These are phyloP conservation scores for Lanius ludovicianus DNA, from an alignment of 2,113 vertebrate species.

Conservation along the genomic window DNA sequence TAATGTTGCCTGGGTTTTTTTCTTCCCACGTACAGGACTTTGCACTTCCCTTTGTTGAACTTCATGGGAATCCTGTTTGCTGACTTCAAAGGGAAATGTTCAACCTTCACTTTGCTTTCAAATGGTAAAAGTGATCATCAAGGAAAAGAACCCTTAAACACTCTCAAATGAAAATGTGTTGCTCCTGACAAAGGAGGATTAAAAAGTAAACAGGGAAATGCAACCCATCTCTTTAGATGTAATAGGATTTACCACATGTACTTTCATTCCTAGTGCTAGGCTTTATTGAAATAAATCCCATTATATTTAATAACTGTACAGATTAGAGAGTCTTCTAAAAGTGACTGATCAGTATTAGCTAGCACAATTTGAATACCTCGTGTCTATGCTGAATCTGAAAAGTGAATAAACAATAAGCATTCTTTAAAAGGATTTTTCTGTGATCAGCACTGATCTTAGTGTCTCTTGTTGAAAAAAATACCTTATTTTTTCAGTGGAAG, in stretches of 20 bases:
- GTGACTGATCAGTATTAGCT: conserved; percentile 33
- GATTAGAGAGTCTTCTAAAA: conserved; percentile 39
- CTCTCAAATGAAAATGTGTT: neutral
- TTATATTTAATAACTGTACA: conserved; percentile 48
- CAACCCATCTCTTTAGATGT: neutral
- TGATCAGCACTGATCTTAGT: neutral
- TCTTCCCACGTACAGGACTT: neutral
- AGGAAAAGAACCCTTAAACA: neutral
- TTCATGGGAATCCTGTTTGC: neutral
- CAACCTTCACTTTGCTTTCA: neutral
- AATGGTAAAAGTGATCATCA: neutral
- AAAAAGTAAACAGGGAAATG: conserved; percentile 22
- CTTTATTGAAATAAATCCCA: conserved; percentile 39
- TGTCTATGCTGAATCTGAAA: neutral
- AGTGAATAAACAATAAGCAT: neutral
- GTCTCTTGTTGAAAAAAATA: neutral
- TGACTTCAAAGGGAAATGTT: neutral
- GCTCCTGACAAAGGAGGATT: neutral
- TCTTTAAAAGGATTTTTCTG: conserved; percentile 14
- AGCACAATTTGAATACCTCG: conserved; percentile 24
- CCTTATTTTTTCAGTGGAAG: neutral
- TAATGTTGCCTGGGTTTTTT: neutral
- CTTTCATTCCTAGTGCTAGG: conserved; percentile 6
- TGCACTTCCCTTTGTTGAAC: neutral
- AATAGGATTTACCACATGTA: conserved; percentile 9